Conservation (phyloP, 2,113 vertebrate species). For the Scomber colias region DNA sequence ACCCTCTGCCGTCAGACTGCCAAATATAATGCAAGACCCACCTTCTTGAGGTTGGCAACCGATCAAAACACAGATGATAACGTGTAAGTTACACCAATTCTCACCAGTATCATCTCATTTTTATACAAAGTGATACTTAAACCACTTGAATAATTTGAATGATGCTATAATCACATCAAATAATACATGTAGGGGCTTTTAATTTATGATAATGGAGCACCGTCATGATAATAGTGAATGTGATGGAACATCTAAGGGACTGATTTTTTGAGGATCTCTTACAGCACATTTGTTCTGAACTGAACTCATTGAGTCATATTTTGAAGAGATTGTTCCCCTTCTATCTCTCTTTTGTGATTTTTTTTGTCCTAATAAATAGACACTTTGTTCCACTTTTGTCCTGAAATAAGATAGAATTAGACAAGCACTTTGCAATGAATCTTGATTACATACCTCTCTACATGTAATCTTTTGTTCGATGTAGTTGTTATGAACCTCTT, state of each 20-base stretch:
- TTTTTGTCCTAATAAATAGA: constrained; percentile 34
- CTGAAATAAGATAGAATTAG: constrained; percentile 24
- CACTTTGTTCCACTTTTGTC: constrained; percentile 28
- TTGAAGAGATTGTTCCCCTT: constrained; percentile 19
- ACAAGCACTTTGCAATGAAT: constrained; percentile 10
- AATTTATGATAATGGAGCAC: background rate
- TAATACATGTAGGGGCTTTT: background rate
- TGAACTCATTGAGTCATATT: constrained; percentile 44
- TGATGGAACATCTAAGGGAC: background rate
- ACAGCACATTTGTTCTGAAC: constrained; percentile 21
- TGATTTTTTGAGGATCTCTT: constrained; percentile 44
- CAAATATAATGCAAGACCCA: too few relatives aligned
- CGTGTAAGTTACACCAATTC: too few relatives aligned
- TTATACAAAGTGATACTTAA: too few relatives aligned
- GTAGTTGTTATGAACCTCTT: constrained; percentile 13
- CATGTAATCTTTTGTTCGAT: constrained; percentile 8
- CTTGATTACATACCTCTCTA: background rate
- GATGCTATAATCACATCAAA: background rate
- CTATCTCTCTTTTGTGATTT: constrained; percentile 2
- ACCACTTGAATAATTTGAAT: background rate
- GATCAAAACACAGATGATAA: too few relatives aligned
- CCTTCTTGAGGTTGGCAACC: too few relatives aligned
- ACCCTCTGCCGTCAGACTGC: too few relatives aligned
- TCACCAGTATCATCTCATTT: too few relatives aligned
- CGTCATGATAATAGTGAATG: background rate